Evolutionary conservation across 2,113 vertebrate genomes (phyloP), one percentile per base, ranked within the genome.

Genomic region (Centropus unirufus): DNA sequence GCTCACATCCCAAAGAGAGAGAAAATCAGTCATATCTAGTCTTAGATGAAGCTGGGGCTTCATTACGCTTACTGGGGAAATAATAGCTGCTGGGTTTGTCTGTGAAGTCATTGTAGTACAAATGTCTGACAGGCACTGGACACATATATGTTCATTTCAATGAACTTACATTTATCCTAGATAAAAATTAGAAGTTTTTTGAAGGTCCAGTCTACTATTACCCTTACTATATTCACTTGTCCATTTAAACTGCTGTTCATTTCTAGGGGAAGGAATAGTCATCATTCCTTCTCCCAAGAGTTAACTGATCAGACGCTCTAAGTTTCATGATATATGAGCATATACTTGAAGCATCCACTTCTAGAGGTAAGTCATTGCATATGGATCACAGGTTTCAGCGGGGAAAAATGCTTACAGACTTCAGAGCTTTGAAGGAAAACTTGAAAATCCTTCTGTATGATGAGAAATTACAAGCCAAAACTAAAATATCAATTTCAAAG

Each of bases 1-100:
- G 61, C 92, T 94, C 76, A 78, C 51, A 82, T 78, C 52, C 64
- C 52, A 89, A 90, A 96, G 90, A 78, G 61, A 88, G 63, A 64
- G 57, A 59, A 95, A 93, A 89, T 83, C 73, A 82, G 72, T 49
- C 17, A 90, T 57, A 61, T 82, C 49, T 69, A 72, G 40, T 58
- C 77, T 22, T 80, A 64, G 52, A 26, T 94, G 66, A 36, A 78
- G 30, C 73, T 74, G 83, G 47, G 44, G 5, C 47, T 96, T 57
- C 61, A 27, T 83, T 80, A 9, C 36, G 16, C 64, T 52, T 90
- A 79, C 64, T 92, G 93, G 92, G 44, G 69, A 84, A 89, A 87
- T 73, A 72, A 57, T 0, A 1, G 29, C 55, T 89, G 77, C 44
- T 44, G 54, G 3, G 0, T 64, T 59, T 84, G 14, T 36, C 54